Evolutionary conservation across 2,113 vertebrate species (phyloP).

Genomic region (Axis porcinus): DNA sequence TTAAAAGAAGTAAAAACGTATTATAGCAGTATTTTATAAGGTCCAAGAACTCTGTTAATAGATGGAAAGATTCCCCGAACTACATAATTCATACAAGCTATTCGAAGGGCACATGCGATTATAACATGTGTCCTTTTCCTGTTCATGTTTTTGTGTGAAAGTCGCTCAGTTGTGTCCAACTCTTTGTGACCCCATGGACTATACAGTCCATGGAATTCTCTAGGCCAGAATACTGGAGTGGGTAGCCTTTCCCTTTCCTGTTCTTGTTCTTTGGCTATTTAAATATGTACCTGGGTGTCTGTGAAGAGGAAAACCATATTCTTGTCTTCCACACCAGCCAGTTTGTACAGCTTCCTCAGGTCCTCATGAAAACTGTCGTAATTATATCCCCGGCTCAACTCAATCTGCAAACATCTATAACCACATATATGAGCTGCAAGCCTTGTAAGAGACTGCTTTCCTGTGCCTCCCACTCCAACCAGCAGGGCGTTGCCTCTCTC

Average conservation of each 20-base stretch:
- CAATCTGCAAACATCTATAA: constrained; percentile 89
- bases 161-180: neutral
- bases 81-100: neutral
- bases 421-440: constrained; percentile 89
- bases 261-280: neutral
- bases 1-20: neutral
- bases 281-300: constrained; percentile 85
- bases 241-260: neutral
- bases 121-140: neutral
- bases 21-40: neutral
- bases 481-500: constrained; percentile 90
- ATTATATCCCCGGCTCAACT: constrained; percentile 88
- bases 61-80: neutral
- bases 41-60: neutral
- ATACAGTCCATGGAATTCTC: neutral
- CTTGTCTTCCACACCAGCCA: constrained; percentile 87
- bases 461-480: constrained; percentile 91
- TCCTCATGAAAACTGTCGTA: constrained; percentile 91
- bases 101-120: neutral
- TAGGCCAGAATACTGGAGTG: neutral
- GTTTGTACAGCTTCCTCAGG: constrained; percentile 87
- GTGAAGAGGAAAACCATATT: constrained; percentile 93
- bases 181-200: neutral
- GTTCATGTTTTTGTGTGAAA: neutral
- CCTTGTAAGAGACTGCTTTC: constrained; percentile 89